Evolutionary conservation across 1,140 invertebrate species (phyloP).

Genomic region (Catajapyx aquilonaris): DNA sequence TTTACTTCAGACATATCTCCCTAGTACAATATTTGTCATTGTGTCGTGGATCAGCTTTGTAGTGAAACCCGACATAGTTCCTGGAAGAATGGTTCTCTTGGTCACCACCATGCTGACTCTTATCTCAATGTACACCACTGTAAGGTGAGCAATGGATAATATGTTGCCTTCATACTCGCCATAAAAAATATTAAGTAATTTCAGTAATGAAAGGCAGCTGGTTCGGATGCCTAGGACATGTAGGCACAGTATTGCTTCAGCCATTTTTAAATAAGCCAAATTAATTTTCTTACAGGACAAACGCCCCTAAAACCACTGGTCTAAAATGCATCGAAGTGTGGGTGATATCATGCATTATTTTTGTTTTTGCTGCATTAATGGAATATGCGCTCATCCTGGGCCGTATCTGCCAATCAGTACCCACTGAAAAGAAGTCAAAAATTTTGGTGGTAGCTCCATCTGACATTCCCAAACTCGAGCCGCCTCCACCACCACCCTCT

Average conservation of each 20-base stretch:
- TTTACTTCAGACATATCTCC: background rate
- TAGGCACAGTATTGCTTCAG: background rate
- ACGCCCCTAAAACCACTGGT: background rate
- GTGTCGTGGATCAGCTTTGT: background rate
- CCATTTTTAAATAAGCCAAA: background rate
- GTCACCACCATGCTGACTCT: background rate
- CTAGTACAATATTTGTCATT: background rate
- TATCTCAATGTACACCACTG: background rate
- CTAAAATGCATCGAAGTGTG: conserved; percentile 1
- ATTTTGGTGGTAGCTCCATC: too few species aligned
- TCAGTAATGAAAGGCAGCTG: background rate
- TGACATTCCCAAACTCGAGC: too few species aligned
- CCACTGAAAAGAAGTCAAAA: too few species aligned
- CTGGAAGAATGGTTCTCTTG: conserved; percentile 2
- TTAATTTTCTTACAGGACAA: background rate
- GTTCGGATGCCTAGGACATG: background rate
- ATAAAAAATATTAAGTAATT: background rate
- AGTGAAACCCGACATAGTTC: background rate
- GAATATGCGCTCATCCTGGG: background rate
- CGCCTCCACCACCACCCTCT: too few species aligned
- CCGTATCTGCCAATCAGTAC: too few species aligned
- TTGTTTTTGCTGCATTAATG: background rate
- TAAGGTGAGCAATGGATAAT: background rate
- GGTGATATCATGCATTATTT: background rate
- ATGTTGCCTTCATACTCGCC: background rate